Evolutionary conservation across 2,888 invertebrate species (phyloP), one percentile per base, ranked within the genome.

Genomic region (Cantharis nigra): DNA sequence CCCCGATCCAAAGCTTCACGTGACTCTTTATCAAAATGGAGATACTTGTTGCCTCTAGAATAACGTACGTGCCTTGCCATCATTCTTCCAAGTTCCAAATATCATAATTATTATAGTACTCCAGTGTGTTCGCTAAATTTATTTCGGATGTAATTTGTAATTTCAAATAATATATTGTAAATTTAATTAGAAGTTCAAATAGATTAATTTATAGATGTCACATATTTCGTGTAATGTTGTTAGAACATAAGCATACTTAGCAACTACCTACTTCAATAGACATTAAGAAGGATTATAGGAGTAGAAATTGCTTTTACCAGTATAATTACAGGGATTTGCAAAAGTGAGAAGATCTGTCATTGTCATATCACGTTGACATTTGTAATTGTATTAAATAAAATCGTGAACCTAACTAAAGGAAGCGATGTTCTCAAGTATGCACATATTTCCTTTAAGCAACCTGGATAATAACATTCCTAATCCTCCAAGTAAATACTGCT

Each of bases 111-210:
- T 49, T n/a, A 30, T 10, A 30, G 49, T n/a, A 49, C 49, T n/a
- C 49, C 9, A 49, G 49, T n/a, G 49, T n/a, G 49, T 49, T 49
- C 49, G 49, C 49, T 49, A 49, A 49, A 67, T 67, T 67, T 67
- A 67, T 67, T 67, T 67, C 18, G 70, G 70, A 74, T 23, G 69
- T 78, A 73, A 78, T 78, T 78, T 76, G 79, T 75, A 77, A 69
- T 81, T 74, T 79, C 73, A 78, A 71, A 78, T 30, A 30, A 30
- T 78, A 77, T 78, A 81, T 81, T 82, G 82, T 83, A 83, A 81
- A 83, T 81, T 83, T 83, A 81, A 79, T 81, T 80, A 80, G 76
- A 71, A 78, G 78, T 75, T 74, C 78, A 81, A 82, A 82, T 83
- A 80, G 81, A 80, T 78, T 78, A 81, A 80, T 81, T 82, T 77